Percentiles rank a stretch among this genome's conserved stretches.
Evolutionary conservation across 2,113 vertebrate genomes (phyloP).

Genomic region (Myiagra hebetior): DNA sequence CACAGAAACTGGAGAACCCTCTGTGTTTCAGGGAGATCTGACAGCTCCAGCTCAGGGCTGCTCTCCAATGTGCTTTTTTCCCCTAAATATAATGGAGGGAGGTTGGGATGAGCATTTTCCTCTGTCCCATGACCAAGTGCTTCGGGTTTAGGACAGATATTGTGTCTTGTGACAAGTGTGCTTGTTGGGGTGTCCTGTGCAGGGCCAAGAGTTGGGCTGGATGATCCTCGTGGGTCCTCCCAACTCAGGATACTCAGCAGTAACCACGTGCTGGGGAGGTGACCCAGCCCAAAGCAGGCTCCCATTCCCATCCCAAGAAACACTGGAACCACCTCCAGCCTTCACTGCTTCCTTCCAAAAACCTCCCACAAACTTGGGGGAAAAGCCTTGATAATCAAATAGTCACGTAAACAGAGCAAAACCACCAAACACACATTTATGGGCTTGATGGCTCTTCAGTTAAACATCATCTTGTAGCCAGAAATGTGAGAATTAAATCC

Average conservation of each 20-base stretch:
- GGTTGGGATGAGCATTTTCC: not conserved
- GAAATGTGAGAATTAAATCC: not conserved
- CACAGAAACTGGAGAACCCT: not conserved
- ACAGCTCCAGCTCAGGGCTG: not conserved
- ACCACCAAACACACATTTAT: not conserved
- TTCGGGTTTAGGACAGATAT: not conserved
- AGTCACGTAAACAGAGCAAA: not conserved
- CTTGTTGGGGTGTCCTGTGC: not conserved
- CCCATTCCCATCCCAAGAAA: not conserved
- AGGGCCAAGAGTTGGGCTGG: not conserved
- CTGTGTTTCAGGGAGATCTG: not conserved
- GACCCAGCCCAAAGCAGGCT: not conserved
- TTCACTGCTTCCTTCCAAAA: not conserved
- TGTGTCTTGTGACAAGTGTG: rapidly evolving
- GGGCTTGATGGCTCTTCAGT: rapidly evolving
- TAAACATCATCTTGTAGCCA: not conserved
- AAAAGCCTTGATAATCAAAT: not conserved
- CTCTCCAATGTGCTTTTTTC: not conserved
- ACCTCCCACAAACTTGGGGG: not conserved
- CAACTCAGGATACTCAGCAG: not conserved
- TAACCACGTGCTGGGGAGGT: rapidly evolving
- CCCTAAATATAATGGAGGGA: not conserved
- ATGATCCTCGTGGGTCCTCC: not conserved
- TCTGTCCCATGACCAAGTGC: not conserved
- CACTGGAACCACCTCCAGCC: not conserved